Evolutionary conservation across 2,797 vertebrate genomes (phyloP), one percentile per base, ranked within the genome.

Genomic region (Graptemys geographica): DNA sequence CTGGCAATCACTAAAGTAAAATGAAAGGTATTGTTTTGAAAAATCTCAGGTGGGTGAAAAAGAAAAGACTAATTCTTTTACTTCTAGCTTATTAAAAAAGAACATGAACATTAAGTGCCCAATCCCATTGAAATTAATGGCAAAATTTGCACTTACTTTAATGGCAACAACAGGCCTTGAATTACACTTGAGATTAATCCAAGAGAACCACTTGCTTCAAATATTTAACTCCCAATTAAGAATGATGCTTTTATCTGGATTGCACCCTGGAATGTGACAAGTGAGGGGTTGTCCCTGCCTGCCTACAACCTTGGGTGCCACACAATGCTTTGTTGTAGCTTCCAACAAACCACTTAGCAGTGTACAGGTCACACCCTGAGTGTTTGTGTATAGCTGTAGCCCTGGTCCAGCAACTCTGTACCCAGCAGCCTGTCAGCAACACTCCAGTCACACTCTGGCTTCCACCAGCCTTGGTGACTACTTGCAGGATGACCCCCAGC

Each of bases 1-100:
- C 84, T 96, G 90, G 76, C 74, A 95, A 94, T 94, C 90, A 87
- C 31, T 59, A 59, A 88, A 92, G 76, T 91, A 94, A 95, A 90
- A 76, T 74, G n/a, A 87, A 92, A 96, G 27, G 4, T 53, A 83
- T 79, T 93, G 28, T 92, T 97, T 91, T 87, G 74, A 93, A 88
- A 95, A 82, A 11, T 81, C 83, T 92, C 90, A 87, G 21, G 52
- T 93, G 65, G 88, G 11, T 27, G 6, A 25, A 87, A 83, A 83
- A 87, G 15, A 96, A 96, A 49, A 81, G 93, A 81, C 8, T 81
- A 83, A 93, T 83, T 93, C 19, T 78, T 94, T 55, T 88, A 79
- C 55, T 27, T 57, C 55, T 51, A 83, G 23, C 90, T 90, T 93
- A 79, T 96, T 89, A 57, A 84, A 96, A 93, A 55, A 80, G 18